These are phyloP conservation scores for Danaus chrysippus DNA, from an alignment of 2,888 invertebrate species.

Conservation along the genomic window DNA sequence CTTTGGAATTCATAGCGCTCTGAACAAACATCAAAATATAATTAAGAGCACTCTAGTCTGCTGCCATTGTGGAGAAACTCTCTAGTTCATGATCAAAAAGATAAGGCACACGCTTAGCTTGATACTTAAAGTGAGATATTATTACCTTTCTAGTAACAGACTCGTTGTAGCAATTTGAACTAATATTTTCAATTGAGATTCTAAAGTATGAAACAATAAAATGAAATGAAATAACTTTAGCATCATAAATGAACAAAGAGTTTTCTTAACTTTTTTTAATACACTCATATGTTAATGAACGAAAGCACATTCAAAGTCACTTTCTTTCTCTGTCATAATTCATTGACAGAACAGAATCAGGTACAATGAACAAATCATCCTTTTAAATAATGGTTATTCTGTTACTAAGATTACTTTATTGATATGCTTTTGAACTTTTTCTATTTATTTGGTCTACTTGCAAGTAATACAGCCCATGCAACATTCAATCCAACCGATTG, in stretches of 20 bases:
- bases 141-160: neutral
- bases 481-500: constrained; percentile 26
- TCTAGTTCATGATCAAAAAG: constrained; percentile 41
- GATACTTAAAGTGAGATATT: neutral
- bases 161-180: neutral
- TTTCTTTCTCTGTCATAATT: constrained; percentile 1
- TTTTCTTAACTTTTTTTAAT: neutral
- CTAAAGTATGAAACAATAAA: too few species aligned
- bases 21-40: constrained; percentile 32
- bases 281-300: neutral
- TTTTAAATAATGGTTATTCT: neutral
- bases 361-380: neutral
- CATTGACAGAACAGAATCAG: neutral
- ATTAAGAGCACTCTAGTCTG: constrained; percentile 27
- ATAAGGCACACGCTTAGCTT: constrained; percentile 43
- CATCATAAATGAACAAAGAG: too few species aligned
- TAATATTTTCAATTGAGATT: constrained; percentile 5
- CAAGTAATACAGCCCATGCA: neutral
- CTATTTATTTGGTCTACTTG: constrained; percentile 5
- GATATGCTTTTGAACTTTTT: constrained; percentile 2
- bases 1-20: constrained; percentile 30
- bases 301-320: neutral
- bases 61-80: constrained; percentile 17
- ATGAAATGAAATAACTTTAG: too few species aligned
- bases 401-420: neutral